Evolutionary conservation across 2,888 invertebrate species (phyloP).

Genomic region (Anthrax anthrax): DNA sequence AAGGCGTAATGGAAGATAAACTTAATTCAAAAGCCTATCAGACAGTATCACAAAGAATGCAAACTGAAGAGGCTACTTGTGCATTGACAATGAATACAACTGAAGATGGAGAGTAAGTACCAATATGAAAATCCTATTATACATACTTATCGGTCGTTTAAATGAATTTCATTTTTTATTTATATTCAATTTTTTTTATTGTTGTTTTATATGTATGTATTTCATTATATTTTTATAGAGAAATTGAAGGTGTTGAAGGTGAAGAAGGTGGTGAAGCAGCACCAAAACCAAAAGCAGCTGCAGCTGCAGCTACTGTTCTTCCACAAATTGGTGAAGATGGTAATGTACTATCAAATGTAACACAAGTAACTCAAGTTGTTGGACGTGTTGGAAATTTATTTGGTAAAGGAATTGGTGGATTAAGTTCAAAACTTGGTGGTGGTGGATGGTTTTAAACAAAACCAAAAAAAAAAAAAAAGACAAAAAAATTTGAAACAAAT

Average conservation of each 20-base stretch:
- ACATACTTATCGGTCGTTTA: not conserved
- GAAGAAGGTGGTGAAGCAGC: constrained; percentile 23
- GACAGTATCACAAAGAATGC: constrained; percentile 82
- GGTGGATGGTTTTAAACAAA: constrained; percentile 66
- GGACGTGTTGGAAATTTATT: constrained; percentile 81
- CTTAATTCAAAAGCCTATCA: constrained; percentile 92
- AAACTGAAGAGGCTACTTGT: constrained; percentile 92
- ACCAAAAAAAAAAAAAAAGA: no score
- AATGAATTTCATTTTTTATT: no score
- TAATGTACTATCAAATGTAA: constrained; percentile 53
- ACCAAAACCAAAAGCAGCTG: constrained; percentile 27
- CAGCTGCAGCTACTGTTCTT: constrained; percentile 27
- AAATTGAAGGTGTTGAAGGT: constrained; percentile 20
- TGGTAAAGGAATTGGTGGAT: constrained; percentile 79
- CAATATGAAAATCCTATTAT: not conserved
- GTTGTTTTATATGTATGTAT: not conserved
- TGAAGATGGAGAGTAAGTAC: constrained; percentile 44
- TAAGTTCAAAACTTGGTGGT: constrained; percentile 77
- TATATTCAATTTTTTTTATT: no score
- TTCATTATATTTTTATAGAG: constrained; percentile 8
- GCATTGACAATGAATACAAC: constrained; percentile 70
- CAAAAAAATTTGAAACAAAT: no score
- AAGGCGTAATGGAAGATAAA: constrained; percentile 96
- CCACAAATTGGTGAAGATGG: constrained; percentile 47
- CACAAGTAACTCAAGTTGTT: constrained; percentile 68